phyloP scores from a whole-genome alignment of 2,113 vertebrate genomes.

The Laterallus jamaicensis region DNA sequence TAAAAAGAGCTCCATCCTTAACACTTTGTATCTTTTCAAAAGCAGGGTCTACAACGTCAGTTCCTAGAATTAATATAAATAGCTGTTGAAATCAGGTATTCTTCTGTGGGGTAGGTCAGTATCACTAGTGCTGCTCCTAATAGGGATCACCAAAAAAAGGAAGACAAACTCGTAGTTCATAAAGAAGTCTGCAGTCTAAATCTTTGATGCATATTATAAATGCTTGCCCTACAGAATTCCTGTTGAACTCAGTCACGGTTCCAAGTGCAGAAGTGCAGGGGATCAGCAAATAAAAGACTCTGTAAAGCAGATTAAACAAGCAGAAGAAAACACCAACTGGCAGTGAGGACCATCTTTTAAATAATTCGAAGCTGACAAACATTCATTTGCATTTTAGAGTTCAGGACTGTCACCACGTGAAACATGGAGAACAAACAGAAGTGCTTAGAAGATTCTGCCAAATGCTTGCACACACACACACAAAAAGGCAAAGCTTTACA shows the following conservation, averaged over 20 bases:
- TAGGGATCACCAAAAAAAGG: background rate
- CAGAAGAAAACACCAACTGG: background rate
- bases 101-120: background rate
- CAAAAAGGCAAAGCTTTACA: background rate
- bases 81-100: background rate
- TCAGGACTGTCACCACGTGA: background rate
- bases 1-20: background rate
- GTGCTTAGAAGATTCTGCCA: background rate
- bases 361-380: background rate
- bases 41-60: background rate
- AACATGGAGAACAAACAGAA: background rate
- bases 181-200: background rate
- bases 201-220: background rate
- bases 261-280: background rate
- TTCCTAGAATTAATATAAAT: background rate
- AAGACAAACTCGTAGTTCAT: background rate
- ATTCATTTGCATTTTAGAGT: background rate
- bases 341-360: background rate
- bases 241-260: background rate
- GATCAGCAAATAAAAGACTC: constrained; percentile 4
- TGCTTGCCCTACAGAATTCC: background rate
- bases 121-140: background rate
- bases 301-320: constrained; percentile 13
- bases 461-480: background rate
- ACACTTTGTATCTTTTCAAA: background rate